A percentile compares a stretch with the other conserved stretches of the same genome.
Conservation (phyloP, 1,140 invertebrate species). For the Oncopodura yosiiana region DNA sequence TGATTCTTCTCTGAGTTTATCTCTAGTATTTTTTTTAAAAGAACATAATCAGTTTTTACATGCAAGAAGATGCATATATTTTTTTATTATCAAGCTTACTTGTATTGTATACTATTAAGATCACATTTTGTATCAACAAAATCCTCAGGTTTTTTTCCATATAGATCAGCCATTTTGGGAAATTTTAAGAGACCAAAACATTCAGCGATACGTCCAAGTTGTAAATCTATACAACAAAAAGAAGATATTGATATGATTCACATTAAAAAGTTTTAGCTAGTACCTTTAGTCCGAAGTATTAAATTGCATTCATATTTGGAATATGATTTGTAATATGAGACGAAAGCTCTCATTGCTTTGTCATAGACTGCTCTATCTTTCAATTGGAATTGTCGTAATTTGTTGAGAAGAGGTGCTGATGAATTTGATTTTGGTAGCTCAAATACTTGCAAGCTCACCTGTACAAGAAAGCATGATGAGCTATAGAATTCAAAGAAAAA, state of each 20-base stretch:
- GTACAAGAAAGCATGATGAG: no score
- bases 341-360: slow-evolving; percentile 83
- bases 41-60: not conserved
- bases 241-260: not conserved
- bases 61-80: not conserved
- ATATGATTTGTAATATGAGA: slow-evolving; percentile 89
- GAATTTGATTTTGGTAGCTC: slow-evolving; percentile 25
- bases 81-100: slow-evolving; percentile 38
- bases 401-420: slow-evolving; percentile 27
- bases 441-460: slow-evolving; percentile 36
- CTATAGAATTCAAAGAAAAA: slow-evolving; percentile 14
- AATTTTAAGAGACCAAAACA: slow-evolving; percentile 81
- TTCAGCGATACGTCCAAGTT: slow-evolving; percentile 72
- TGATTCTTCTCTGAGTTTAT: slow-evolving; percentile 65
- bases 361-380: slow-evolving; percentile 70
- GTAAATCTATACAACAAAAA: slow-evolving; percentile 53
- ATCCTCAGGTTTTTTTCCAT: slow-evolving; percentile 52
- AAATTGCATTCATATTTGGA: slow-evolving; percentile 91
- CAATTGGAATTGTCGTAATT: slow-evolving; percentile 52
- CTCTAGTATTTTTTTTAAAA: slow-evolving; percentile 41
- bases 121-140: slow-evolving; percentile 61
- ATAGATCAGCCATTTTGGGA: slow-evolving; percentile 91
- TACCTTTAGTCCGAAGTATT: slow-evolving; percentile 70
- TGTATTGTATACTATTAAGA: slow-evolving; percentile 66
- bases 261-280: not conserved